phyloP scores from a whole-genome alignment of 2,113 vertebrate species.

The Sapayoa aenigma region DNA sequence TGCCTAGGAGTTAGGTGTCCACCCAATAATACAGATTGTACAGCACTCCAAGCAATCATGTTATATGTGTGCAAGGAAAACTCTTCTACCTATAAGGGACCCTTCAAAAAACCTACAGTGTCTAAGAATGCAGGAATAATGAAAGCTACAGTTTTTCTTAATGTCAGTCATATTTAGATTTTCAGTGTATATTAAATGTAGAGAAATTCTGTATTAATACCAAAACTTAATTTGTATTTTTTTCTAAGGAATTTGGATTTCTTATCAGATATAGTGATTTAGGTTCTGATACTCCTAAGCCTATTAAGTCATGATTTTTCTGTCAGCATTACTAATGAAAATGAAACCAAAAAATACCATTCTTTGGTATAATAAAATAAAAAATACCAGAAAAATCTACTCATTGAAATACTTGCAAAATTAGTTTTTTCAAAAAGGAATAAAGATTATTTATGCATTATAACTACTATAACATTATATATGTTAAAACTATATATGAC shows the following conservation, averaged over 20 bases:
- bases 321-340: neutral
- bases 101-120: neutral
- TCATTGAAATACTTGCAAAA: neutral
- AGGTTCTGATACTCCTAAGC: neutral
- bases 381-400: neutral
- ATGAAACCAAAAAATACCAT: neutral
- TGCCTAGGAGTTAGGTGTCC: neutral
- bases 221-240: neutral
- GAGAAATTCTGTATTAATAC: neutral
- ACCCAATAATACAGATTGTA: neutral
- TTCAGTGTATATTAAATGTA: neutral
- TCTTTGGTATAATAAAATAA: no score
- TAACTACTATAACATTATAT: no score
- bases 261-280: neutral
- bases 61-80: fast-evolving
- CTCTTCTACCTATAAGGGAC: neutral
- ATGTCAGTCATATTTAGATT: neutral
- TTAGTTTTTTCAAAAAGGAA: neutral
- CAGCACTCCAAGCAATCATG: neutral
- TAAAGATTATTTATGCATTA: neutral
- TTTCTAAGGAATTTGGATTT: neutral
- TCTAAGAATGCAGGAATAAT: neutral
- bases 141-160: neutral
- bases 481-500: no score
- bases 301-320: neutral